Percentiles rank a stretch among this genome's conserved stretches.
Conservation (phyloP, 2,888 invertebrate species). For the Hipparchia semele region DNA sequence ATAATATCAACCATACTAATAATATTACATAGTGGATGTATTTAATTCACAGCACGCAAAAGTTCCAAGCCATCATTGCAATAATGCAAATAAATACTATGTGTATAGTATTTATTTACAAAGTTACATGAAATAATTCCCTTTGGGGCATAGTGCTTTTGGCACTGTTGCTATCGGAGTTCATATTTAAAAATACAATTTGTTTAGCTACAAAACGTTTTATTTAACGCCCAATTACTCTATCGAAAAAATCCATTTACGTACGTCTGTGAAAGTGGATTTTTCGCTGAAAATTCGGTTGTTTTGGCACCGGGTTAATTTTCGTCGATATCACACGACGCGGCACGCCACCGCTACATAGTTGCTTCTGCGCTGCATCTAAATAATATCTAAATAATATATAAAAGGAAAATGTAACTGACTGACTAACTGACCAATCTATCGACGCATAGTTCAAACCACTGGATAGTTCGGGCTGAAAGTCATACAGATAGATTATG, state of each 20-base stretch:
- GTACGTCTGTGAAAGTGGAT: conserved; percentile 1
- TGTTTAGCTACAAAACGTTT: conserved; percentile 2
- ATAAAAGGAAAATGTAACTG: no score
- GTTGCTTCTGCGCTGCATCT: no score
- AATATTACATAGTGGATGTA: no score
- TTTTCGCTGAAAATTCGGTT: conserved; percentile 7
- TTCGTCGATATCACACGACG: background rate
- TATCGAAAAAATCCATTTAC: conserved; percentile 6
- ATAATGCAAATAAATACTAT: no score
- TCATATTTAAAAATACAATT: background rate
- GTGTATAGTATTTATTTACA: background rate
- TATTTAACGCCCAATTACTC: background rate
- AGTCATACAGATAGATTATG: no score
- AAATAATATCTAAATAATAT: no score
- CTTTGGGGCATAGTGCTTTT: background rate
- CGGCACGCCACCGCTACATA: no score
- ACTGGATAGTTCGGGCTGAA: no score
- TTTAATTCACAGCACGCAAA: no score
- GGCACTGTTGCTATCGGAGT: background rate
- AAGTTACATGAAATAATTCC: background rate
- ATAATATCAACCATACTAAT: no score
- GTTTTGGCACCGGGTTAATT: conserved; percentile 12
- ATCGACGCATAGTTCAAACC: no score
- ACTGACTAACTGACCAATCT: no score
- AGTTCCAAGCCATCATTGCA: background rate